A percentile compares a stretch with the other conserved stretches of the same genome.
phyloP scores from a whole-genome alignment of 1,140 invertebrate genomes.

The Hirudo medicinalis region DNA sequence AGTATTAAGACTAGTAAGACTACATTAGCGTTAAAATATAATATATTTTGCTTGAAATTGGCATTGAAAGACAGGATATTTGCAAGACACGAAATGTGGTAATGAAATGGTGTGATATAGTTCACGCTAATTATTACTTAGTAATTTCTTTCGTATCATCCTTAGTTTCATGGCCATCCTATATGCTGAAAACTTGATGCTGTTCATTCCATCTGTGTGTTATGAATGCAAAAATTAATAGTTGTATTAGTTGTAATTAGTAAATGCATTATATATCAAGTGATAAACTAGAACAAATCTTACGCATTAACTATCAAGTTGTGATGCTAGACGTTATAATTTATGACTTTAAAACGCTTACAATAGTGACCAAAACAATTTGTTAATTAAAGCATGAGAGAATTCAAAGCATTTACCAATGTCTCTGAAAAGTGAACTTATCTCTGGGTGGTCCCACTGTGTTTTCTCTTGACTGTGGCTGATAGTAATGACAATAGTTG shows the following conservation, averaged over 20 bases:
- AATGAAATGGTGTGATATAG: no score
- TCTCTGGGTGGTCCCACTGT: slow-evolving; percentile 95
- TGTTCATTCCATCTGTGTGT: slow-evolving; percentile 75
- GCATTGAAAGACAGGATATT: no score
- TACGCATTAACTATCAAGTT: no score
- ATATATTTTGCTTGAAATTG: no score
- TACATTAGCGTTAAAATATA: no score
- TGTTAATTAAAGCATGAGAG: background rate
- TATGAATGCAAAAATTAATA: slow-evolving; percentile 30
- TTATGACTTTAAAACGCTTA: no score
- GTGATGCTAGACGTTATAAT: no score
- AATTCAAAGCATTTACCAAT: slow-evolving; percentile 2
- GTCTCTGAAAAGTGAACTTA: slow-evolving; percentile 60
- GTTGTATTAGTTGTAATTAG: background rate
- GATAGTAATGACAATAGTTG: slow-evolving; percentile 29
- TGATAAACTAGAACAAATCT: no score
- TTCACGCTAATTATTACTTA: slow-evolving; percentile 42
- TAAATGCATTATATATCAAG: no score
- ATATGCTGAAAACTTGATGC: slow-evolving; percentile 95
- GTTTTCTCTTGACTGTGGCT: slow-evolving; percentile 87
- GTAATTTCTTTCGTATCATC: slow-evolving; percentile 72
- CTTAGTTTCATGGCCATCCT: slow-evolving; percentile 92
- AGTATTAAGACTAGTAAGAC: no score
- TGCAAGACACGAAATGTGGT: no score
- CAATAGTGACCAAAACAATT: background rate